These are phyloP conservation scores for Kryptolebias marmoratus DNA, from an alignment of 2,113 vertebrate species.

Conservation along the genomic window DNA sequence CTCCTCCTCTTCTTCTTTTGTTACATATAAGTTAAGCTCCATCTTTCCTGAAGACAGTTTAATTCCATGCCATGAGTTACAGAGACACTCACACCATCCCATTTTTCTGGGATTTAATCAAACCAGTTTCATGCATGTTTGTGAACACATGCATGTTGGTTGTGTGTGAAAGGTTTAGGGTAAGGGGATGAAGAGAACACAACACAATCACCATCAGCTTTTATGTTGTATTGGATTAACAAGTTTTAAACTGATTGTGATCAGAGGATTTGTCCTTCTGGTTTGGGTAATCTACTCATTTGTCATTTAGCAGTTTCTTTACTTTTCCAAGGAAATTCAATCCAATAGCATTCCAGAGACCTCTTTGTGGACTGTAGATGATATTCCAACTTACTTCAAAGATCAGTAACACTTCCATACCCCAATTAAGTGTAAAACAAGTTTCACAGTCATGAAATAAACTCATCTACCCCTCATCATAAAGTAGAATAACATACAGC, in stretches of 20 bases:
- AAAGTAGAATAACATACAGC: background rate
- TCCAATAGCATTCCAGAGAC: no score
- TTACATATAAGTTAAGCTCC: slow-evolving; percentile 14
- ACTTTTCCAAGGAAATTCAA: background rate
- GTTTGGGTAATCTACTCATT: background rate
- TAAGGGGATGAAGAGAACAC: slow-evolving; percentile 31
- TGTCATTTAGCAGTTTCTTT: background rate
- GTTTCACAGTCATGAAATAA: no score
- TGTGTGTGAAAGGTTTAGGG: slow-evolving; percentile 12
- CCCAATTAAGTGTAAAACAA: no score
- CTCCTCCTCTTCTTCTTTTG: slow-evolving; percentile 3
- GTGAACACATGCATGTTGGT: no score
- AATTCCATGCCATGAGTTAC: slow-evolving; percentile 67
- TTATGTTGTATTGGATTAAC: no score
- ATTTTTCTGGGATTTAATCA: slow-evolving; percentile 75
- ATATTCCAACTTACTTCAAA: no score
- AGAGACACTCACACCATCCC: slow-evolving; percentile 72
- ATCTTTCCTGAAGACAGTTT: slow-evolving; percentile 64
- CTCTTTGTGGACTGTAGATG: no score
- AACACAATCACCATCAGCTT: no score
- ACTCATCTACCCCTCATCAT: background rate
- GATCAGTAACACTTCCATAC: no score
- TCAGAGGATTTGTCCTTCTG: no score
- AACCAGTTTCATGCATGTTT: background rate
- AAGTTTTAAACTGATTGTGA: no score